Conservation (phyloP, 2,888 invertebrate species). For the Dendrolimus pini region DNA sequence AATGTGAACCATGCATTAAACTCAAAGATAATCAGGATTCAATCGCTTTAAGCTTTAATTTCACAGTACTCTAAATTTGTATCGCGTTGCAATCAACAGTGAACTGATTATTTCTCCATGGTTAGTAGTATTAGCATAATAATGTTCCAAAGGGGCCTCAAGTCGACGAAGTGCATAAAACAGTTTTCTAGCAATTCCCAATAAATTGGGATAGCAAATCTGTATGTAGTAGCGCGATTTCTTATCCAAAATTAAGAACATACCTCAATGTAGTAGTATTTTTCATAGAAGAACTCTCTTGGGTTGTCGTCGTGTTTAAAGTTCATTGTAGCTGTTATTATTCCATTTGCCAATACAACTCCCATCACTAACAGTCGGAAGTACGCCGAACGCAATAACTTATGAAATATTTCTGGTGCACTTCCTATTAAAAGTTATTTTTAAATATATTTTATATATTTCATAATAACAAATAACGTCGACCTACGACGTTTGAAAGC, state of each 20-base stretch:
- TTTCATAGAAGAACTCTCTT: slow-evolving; percentile 88
- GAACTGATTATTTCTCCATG: too few species aligned
- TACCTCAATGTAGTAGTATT: slow-evolving; percentile 95
- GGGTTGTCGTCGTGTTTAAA: slow-evolving; percentile 94
- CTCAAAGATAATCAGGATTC: too few species aligned
- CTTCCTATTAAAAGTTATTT: slow-evolving; percentile 45
- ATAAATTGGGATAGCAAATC: too few species aligned
- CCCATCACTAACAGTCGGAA: slow-evolving; percentile 96
- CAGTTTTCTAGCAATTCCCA: too few species aligned
- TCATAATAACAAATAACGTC: not conserved
- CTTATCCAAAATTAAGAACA: not conserved
- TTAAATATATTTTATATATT: not conserved
- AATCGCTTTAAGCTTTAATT: too few species aligned
- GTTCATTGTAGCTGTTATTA: slow-evolving; percentile 96
- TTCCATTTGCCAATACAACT: slow-evolving; percentile 95
- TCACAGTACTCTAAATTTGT: too few species aligned
- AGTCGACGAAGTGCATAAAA: too few species aligned
- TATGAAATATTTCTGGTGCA: slow-evolving; percentile 91
- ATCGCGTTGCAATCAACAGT: too few species aligned
- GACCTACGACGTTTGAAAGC: not conserved
- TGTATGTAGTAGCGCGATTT: too few species aligned
- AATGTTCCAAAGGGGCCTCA: too few species aligned
- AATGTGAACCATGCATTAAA: too few species aligned
- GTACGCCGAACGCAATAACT: slow-evolving; percentile 90
- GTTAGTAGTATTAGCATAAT: too few species aligned